Evolutionary conservation across 1,140 invertebrate species (phyloP).

Genomic region (Conopomorpha cramerella): DNA sequence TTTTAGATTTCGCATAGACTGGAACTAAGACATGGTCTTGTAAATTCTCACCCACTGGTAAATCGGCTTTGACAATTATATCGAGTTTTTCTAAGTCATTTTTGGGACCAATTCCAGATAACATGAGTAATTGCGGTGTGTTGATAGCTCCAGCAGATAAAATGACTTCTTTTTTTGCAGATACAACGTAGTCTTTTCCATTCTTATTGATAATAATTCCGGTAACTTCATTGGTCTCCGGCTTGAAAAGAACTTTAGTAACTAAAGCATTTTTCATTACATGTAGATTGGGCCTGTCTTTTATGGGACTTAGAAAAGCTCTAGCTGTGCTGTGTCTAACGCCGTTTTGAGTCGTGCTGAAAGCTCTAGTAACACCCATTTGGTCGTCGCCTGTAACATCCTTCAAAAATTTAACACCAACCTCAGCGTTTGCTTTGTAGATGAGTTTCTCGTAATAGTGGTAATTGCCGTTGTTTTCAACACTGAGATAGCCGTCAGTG

Average conservation of each 20-base stretch:
- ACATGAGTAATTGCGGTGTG: conserved; percentile 75
- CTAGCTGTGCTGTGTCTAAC: conserved; percentile 82
- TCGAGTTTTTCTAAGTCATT: conserved; percentile 67
- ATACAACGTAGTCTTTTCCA: conserved; percentile 62
- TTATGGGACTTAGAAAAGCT: conserved; percentile 76
- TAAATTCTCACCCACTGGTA: conserved; percentile 70
- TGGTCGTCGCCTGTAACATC: conserved; percentile 80
- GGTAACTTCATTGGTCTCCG: conserved; percentile 63
- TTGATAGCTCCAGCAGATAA: conserved; percentile 75
- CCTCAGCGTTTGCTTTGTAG: conserved; percentile 76
- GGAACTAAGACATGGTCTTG: conserved; percentile 68
- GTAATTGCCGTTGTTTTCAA: conserved; percentile 76
- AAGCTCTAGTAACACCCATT: conserved; percentile 78
- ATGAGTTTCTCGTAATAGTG: conserved; percentile 74
- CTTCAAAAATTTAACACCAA: conserved; percentile 78
- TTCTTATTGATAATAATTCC: conserved; percentile 71
- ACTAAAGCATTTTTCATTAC: conserved; percentile 72
- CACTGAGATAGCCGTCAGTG: conserved; percentile 70
- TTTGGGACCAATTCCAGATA: conserved; percentile 78
- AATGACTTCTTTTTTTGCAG: conserved; percentile 71
- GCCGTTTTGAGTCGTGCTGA: conserved; percentile 79
- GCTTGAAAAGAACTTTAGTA: conserved; percentile 67
- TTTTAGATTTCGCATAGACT: conserved; percentile 3
- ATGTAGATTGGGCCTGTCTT: conserved; percentile 73
- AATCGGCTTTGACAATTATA: conserved; percentile 67